phyloP scores from a whole-genome alignment of 2,797 vertebrate genomes.

The Antrozous pallidus region DNA sequence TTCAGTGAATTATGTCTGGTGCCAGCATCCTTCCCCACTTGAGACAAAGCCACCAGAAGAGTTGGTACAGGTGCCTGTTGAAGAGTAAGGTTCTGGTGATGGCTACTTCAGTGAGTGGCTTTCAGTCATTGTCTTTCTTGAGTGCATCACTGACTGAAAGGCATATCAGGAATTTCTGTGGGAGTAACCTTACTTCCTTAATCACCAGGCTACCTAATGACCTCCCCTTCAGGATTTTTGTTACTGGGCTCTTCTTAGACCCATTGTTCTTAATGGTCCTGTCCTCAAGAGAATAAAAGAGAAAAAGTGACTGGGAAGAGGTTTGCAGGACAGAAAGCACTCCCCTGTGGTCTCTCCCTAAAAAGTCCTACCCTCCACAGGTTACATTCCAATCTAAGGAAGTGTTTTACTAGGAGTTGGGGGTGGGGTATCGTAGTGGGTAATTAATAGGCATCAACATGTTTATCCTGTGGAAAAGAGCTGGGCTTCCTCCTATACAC shows the following conservation, averaged over 20 bases:
- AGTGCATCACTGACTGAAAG: constrained; percentile 9
- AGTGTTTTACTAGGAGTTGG: not conserved
- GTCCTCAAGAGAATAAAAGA: not conserved
- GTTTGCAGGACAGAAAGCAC: not conserved
- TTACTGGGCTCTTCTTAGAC: not conserved
- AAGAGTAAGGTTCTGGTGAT: not conserved
- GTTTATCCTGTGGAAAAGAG: not conserved
- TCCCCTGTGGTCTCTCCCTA: not conserved
- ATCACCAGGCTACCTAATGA: constrained; percentile 6
- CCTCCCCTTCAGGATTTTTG: constrained; percentile 11
- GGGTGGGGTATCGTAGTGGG: rapidly evolving
- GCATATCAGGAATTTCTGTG: not conserved
- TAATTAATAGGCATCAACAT: not conserved
- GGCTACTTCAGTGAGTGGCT: not conserved
- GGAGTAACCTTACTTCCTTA: not conserved
- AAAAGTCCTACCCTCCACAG: too few relatives aligned
- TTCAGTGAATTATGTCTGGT: not conserved
- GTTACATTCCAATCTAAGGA: constrained; percentile 7
- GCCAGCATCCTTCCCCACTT: constrained; percentile 34
- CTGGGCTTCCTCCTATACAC: not conserved
- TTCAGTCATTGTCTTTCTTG: not conserved
- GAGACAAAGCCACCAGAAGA: not conserved
- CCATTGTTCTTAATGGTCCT: constrained; percentile 10
- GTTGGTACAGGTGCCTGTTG: not conserved
- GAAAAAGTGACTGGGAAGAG: not conserved